Base-by-base conservation (phyloP, 2,888 invertebrate genomes). In the Empis livida region DNA sequence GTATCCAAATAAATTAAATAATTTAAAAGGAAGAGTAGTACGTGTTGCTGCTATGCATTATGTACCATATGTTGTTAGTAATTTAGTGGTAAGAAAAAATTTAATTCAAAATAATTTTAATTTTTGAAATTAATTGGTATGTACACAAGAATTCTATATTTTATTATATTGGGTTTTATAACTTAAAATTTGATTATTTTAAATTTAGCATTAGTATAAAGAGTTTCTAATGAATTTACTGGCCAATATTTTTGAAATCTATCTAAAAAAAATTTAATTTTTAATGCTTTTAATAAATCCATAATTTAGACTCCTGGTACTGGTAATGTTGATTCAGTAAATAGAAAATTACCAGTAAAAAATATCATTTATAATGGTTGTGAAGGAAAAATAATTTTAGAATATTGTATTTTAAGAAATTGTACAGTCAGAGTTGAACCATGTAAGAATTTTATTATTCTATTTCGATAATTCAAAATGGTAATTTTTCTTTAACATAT, bases 11-110 rank as follows among this genome's bases (percentile, higher is more conserved):
- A 67, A 67, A 61, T 56, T 67, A 54, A 54, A 51, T 57, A 58
- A 67, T 61, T 54, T 65, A 56, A 49, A 59, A 55, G 57, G 61
- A 38, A 59, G 64, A 49, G 55, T 59, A 46, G 50, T 67, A 51
- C 59, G 59, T 53, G 57, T 64, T 53, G 64, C 66, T 54, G 59
- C 67, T 44, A 51, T 64, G 57, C 65, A 64, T 56, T 67, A 67
- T 60, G 57, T 61, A 49, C 67, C 67, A 53, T 67, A 66, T 57
- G 59, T 61, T 55, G 59, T 62, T 59, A 61, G 61, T 62, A 58
- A 61, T 61, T 63, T 61, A 61, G 64, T 62, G 64, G 65, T 65
- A 63, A 64, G 64, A 62, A 58, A 55, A n/a, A 14, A 10, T 37
- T 37, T 8, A 6, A 10, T 9, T 13, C n/a, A n/a, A n/a, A n/a